Percentiles rank a stretch among this genome's conserved stretches.
Evolutionary conservation across 2,888 invertebrate genomes (phyloP).

Genomic region (Pseudococcus longispinus): DNA sequence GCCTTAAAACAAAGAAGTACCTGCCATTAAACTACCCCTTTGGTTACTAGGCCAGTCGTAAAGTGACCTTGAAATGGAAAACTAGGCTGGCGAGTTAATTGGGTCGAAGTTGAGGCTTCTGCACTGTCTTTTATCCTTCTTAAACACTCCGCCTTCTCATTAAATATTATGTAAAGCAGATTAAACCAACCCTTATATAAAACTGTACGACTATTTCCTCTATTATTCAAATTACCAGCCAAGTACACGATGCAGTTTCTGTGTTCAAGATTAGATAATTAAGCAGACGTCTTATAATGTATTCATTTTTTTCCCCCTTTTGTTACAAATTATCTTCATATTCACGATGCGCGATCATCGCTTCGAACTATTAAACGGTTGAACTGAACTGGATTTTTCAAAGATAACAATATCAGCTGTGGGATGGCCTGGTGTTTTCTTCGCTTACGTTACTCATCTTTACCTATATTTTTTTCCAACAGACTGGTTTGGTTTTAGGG

Average conservation of each 20-base stretch:
- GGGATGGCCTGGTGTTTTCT: not conserved
- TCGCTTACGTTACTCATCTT: not conserved
- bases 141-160: not conserved
- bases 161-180: slow-evolving; percentile 23
- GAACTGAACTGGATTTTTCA: slow-evolving; percentile 9
- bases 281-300: slow-evolving; percentile 19
- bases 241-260: not conserved
- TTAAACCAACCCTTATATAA: not conserved
- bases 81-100: slow-evolving; percentile 37
- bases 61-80: slow-evolving; percentile 48
- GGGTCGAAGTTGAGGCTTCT: slow-evolving; percentile 26
- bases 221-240: not conserved
- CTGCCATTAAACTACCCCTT: slow-evolving; percentile 12
- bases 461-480: not conserved
- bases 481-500: not conserved
- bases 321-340: not conserved
- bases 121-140: not conserved
- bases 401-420: slow-evolving; percentile 28
- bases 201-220: not conserved
- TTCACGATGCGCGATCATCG: not conserved
- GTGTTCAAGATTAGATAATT: slow-evolving; percentile 7
- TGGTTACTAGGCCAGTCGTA: slow-evolving; percentile 47
- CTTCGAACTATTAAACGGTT: not conserved
- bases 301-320: not conserved
- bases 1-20: not conserved